Conservation (phyloP, 2,888 invertebrate species). For the Hetaerina titia region DNA sequence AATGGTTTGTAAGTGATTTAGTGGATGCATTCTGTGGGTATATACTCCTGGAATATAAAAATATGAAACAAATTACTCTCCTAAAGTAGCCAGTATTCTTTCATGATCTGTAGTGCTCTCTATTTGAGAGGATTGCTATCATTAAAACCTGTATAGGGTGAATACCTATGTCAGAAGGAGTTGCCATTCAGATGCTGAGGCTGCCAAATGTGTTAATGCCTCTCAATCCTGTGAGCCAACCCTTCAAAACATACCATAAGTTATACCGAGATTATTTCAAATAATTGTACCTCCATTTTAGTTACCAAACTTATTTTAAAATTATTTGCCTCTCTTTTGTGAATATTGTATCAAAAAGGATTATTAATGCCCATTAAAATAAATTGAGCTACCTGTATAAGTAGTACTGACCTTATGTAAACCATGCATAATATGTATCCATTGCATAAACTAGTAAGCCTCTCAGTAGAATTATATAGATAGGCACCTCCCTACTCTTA, state of each 20-base stretch:
- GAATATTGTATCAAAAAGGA: no score
- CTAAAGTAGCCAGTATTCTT: background rate
- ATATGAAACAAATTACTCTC: background rate
- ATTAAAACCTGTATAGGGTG: background rate
- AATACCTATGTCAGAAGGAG: background rate
- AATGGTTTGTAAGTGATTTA: background rate
- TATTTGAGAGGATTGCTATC: background rate
- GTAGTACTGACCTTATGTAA: no score
- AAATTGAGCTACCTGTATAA: no score
- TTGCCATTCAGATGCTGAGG: slow-evolving; percentile 40
- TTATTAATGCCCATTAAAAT: no score
- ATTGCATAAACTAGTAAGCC: no score
- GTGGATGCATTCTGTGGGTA: background rate
- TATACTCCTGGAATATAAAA: background rate
- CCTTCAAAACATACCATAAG: background rate
- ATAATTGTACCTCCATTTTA: background rate
- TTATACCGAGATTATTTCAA: background rate
- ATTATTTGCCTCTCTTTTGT: no score
- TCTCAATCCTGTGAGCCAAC: slow-evolving; percentile 9
- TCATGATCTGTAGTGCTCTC: background rate
- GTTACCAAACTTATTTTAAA: no score
- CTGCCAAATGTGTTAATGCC: background rate
- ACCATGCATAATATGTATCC: no score
- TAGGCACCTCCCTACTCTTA: no score
- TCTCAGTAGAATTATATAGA: no score